phyloP scores from a whole-genome alignment of 2,113 vertebrate species.

The Asarcornis scutulata region DNA sequence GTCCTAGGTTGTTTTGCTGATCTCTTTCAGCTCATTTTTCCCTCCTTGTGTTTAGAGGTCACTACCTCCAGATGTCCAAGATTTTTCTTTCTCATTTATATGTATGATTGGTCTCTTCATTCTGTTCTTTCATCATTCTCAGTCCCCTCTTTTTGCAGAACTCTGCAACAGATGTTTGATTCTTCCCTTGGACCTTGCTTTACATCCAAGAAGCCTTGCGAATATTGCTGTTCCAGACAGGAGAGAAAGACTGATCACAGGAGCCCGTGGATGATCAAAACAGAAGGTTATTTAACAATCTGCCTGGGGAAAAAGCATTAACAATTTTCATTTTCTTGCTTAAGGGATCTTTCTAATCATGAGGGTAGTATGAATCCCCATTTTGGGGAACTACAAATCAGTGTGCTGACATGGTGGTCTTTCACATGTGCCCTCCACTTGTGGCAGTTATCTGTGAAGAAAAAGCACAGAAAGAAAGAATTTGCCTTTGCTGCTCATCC shows the following conservation, averaged over 20 bases:
- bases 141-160: not conserved
- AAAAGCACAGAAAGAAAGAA: not conserved
- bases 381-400: not conserved
- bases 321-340: not conserved
- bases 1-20: slow-evolving; percentile 21
- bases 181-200: slow-evolving; percentile 12
- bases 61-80: slow-evolving; percentile 43
- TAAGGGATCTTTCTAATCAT: not conserved
- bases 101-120: slow-evolving; percentile 31
- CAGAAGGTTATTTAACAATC: not conserved
- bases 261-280: not conserved
- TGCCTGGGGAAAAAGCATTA: not conserved
- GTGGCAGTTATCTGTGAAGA: not conserved
- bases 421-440: not conserved
- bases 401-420: not conserved
- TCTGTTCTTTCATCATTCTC: slow-evolving; percentile 39
- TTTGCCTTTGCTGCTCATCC: not conserved
- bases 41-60: slow-evolving; percentile 3
- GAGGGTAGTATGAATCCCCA: not conserved
- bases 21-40: slow-evolving; percentile 37
- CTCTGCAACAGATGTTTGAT: slow-evolving; percentile 32
- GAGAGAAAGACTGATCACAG: not conserved
- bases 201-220: slow-evolving; percentile 21
- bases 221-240: not conserved
- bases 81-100: slow-evolving; percentile 45